Percentiles rank a stretch among this genome's conserved stretches.
Conservation (phyloP, 2,113 vertebrate species). For the Pelodiscus sinensis region DNA sequence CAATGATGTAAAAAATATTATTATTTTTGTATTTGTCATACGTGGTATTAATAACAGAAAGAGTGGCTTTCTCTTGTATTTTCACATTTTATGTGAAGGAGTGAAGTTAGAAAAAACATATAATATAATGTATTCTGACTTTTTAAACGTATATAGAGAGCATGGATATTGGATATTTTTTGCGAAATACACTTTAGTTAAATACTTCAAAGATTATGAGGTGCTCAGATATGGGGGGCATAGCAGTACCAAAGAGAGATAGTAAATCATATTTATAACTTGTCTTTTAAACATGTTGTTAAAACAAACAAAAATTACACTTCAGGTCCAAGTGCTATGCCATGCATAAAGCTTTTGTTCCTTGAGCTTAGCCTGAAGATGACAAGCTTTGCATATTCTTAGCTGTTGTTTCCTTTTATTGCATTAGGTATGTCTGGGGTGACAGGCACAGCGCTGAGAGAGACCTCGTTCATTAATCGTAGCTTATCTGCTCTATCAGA, state of each 20-base stretch:
- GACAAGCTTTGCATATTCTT: background rate
- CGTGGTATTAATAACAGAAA: background rate
- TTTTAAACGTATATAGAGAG: background rate
- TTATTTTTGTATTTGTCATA: background rate
- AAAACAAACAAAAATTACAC: background rate
- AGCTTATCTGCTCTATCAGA: conserved; percentile 87
- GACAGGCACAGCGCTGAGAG: conserved; percentile 80
- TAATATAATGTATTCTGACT: background rate
- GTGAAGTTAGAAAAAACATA: background rate
- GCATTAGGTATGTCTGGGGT: conserved; percentile 83
- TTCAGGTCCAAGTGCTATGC: background rate
- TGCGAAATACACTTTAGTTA: background rate
- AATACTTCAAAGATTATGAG: background rate
- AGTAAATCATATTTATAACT: background rate
- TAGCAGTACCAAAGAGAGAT: background rate
- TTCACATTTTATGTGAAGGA: background rate
- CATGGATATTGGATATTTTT: background rate
- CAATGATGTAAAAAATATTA: background rate
- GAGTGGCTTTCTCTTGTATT: background rate
- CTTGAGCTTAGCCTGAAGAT: background rate
- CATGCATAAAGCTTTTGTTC: background rate
- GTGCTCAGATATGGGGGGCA: background rate
- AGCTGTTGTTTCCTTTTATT: background rate
- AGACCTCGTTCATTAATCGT: conserved; percentile 86
- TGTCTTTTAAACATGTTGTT: background rate